These are phyloP conservation scores for Lophotis ruficrista DNA, from an alignment of 2,113 vertebrate species.

Conservation along the genomic window DNA sequence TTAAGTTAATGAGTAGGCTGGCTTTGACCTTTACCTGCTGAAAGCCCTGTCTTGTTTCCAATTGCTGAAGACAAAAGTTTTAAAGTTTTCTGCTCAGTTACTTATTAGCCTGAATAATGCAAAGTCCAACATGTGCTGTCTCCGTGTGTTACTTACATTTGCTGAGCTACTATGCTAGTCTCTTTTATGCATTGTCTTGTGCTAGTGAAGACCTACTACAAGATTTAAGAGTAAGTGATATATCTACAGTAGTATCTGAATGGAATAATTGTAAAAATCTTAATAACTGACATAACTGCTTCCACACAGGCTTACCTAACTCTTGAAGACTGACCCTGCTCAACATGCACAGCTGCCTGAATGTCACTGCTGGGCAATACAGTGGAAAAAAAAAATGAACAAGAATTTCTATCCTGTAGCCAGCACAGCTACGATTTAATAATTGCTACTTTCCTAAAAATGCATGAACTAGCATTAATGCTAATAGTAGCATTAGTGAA, in stretches of 20 bases:
- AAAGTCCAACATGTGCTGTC: background rate
- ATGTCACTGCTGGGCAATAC: background rate
- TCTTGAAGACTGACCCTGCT: background rate
- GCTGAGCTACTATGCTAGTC: background rate
- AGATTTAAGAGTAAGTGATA: background rate
- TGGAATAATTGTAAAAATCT: background rate
- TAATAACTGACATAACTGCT: background rate
- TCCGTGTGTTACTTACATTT: rapidly evolving
- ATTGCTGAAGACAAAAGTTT: background rate
- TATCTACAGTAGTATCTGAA: too few relatives aligned
- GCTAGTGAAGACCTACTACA: background rate
- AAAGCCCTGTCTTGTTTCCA: background rate
- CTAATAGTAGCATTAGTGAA: background rate
- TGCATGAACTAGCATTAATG: background rate
- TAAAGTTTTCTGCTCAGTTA: background rate
- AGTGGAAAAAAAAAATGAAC: background rate
- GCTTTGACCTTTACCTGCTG: background rate
- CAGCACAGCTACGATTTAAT: background rate
- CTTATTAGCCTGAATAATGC: background rate
- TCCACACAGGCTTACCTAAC: background rate
- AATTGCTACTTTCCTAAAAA: background rate
- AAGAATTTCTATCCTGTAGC: background rate
- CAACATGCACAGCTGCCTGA: background rate
- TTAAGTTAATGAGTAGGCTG: background rate
- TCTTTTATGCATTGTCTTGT: background rate